A percentile compares a stretch with the other conserved stretches of the same genome.
Evolutionary conservation across 2,113 vertebrate species (phyloP).

Genomic region (Panthera leo): DNA sequence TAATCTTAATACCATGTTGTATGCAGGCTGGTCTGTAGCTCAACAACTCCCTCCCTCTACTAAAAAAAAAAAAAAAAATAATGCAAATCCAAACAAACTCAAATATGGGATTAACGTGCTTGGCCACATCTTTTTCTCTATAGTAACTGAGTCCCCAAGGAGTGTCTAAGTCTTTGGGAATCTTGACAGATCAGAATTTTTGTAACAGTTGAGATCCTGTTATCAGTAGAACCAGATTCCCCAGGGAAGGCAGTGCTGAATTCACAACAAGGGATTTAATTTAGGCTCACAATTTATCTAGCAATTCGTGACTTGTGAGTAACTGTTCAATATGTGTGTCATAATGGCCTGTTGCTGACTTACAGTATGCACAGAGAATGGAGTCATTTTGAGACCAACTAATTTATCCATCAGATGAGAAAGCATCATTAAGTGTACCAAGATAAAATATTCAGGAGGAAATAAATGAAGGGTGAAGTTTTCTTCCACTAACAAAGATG

Average conservation of each 20-base stretch:
- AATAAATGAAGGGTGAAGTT: constrained; percentile 22
- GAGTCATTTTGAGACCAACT: neutral
- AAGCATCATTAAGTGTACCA: neutral
- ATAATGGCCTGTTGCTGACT: neutral
- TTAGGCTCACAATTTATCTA: constrained; percentile 44
- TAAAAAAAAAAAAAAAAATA: neutral
- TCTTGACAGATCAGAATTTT: constrained; percentile 46
- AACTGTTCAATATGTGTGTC: neutral
- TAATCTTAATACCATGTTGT: neutral
- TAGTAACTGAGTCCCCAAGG: neutral
- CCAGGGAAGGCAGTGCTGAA: constrained; percentile 27
- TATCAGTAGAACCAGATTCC: constrained; percentile 44
- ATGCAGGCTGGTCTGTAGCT: neutral
- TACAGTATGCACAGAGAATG: neutral
- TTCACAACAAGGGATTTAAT: constrained; percentile 45
- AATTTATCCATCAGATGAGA: neutral
- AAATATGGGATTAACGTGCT: neutral
- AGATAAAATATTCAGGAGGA: constrained; percentile 31
- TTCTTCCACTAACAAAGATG: neutral
- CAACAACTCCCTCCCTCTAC: neutral
- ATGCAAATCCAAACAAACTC: neutral
- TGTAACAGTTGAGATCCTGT: constrained; percentile 32
- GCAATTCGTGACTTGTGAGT: neutral
- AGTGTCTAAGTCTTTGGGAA: neutral
- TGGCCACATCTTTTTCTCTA: constrained; percentile 21